Conservation (phyloP, 2,888 invertebrate species). For the Mythimna loreyi region DNA sequence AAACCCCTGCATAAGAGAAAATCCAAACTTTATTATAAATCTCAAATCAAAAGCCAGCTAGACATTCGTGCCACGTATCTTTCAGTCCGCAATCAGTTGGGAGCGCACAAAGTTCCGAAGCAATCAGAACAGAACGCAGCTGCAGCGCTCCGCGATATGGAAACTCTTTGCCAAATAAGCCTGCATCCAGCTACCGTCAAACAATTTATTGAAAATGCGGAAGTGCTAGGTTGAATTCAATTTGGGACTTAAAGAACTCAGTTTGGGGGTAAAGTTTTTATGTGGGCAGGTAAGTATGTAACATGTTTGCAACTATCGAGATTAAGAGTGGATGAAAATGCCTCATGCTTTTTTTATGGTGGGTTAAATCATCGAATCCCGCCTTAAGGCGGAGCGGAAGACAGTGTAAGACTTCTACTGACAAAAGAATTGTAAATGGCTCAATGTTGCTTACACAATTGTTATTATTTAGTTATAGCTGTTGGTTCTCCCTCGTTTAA, state of each 20-base stretch:
- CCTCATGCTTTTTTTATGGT: too few relatives aligned
- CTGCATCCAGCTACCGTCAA: constrained; percentile 53
- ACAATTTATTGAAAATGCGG: constrained; percentile 53
- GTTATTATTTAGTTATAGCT: too few relatives aligned
- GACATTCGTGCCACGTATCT: constrained; percentile 61
- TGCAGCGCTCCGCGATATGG: constrained; percentile 60
- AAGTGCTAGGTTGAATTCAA: constrained; percentile 35
- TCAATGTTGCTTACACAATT: too few relatives aligned
- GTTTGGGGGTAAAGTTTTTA: constrained; percentile 30
- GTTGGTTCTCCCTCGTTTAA: too few relatives aligned
- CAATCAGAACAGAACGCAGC: constrained; percentile 69
- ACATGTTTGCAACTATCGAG: constrained; percentile 3
- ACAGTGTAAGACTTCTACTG: too few relatives aligned
- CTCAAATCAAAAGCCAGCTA: constrained; percentile 28
- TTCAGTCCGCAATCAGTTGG: constrained; percentile 57
- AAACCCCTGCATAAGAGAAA: neutral
- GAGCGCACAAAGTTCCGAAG: constrained; percentile 61
- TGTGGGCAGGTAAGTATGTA: neutral
- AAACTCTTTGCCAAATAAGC: constrained; percentile 62
- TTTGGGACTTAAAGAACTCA: constrained; percentile 12
- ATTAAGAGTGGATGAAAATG: neutral
- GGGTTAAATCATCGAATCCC: too few relatives aligned
- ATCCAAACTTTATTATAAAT: constrained; percentile 30
- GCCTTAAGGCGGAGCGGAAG: too few relatives aligned
- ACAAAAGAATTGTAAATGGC: too few relatives aligned